Conservation (phyloP, 2,797 vertebrate genomes). For the Argya squamiceps region DNA sequence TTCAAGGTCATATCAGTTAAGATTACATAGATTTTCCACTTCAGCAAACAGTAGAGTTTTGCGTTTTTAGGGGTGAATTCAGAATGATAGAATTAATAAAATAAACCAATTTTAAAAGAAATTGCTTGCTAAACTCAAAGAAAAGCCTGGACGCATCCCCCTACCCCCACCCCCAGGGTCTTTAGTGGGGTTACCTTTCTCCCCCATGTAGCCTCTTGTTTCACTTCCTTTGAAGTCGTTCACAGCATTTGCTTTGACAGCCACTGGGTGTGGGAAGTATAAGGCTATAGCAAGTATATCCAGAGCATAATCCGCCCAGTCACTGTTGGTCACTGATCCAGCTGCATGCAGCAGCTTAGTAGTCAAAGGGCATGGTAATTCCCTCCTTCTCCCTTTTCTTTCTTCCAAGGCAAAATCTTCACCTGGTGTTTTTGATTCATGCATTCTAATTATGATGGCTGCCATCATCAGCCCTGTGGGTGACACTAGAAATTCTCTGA, state of each 20-base stretch:
- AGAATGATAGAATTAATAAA: conserved; percentile 16
- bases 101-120: conserved; percentile 2
- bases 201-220: conserved; percentile 31
- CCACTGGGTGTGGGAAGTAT: conserved; percentile 64
- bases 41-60: conserved; percentile 22
- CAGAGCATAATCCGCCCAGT: conserved; percentile 61
- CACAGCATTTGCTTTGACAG: conserved; percentile 66
- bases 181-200: conserved; percentile 66
- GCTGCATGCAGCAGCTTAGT: conserved; percentile 79
- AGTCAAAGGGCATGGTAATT: conserved; percentile 82
- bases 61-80: conserved; percentile 33
- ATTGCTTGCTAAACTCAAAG: conserved; percentile 19
- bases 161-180: not conserved
- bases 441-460: conserved; percentile 81
- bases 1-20: conserved; percentile 78
- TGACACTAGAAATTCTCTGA: conserved; percentile 73
- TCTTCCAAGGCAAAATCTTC: conserved; percentile 78
- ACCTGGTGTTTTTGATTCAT: conserved; percentile 84
- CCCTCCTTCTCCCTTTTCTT: conserved; percentile 79
- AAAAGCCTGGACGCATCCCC: conserved; percentile 13
- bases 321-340: conserved; percentile 73
- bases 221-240: conserved; percentile 68
- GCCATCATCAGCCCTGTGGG: conserved; percentile 81
- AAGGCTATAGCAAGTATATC: conserved; percentile 57
- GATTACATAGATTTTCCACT: conserved; percentile 63